phyloP scores from a whole-genome alignment of 2,113 vertebrate genomes.

The Arizona elegans region DNA sequence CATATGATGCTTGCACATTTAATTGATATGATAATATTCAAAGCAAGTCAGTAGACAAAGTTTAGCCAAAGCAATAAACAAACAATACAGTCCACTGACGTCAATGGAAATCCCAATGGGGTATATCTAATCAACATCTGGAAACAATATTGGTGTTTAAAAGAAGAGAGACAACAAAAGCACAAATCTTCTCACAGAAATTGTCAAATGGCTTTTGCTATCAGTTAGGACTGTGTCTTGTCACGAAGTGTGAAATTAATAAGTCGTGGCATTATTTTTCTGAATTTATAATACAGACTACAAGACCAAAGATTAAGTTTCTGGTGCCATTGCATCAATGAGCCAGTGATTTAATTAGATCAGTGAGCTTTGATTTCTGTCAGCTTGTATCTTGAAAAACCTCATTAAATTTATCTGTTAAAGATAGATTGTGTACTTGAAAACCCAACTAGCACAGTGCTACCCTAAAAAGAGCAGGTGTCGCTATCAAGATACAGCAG shows the following conservation, averaged over 20 bases:
- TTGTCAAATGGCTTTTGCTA: background rate
- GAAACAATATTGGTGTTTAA: background rate
- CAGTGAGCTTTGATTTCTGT: background rate
- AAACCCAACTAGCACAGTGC: background rate
- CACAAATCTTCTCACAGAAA: background rate
- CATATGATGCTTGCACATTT: background rate
- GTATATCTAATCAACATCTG: background rate
- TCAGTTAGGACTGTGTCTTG: background rate
- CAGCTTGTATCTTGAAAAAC: background rate
- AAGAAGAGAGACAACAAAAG: background rate
- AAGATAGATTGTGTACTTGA: background rate
- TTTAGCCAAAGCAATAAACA: background rate
- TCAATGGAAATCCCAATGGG: background rate
- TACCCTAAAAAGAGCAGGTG: background rate
- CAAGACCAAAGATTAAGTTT: background rate
- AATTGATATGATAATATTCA: background rate
- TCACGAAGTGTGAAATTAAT: background rate
- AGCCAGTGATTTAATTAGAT: background rate
- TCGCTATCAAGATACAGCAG: background rate
- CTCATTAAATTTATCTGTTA: conserved; percentile 5
- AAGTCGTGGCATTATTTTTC: background rate
- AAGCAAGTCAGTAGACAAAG: background rate
- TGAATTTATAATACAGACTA: conserved; percentile 1
- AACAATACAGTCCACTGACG: background rate
- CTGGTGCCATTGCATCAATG: background rate